phyloP scores from a whole-genome alignment of 2,113 vertebrate genomes.

The Poecilia latipinna region DNA sequence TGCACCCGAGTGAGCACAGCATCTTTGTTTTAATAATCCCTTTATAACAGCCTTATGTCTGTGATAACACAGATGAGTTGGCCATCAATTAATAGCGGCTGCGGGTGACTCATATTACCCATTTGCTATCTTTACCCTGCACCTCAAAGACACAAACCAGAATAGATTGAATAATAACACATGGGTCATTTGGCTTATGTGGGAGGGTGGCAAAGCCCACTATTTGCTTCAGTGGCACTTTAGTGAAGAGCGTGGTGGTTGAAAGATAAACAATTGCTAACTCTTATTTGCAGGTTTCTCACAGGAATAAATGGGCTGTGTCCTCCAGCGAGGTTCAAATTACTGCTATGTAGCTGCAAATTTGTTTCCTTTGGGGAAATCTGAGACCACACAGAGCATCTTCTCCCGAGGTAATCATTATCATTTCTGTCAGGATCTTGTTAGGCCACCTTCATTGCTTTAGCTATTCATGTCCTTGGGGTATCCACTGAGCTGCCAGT shows the following conservation, averaged over 20 bases:
- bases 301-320: constrained; percentile 44
- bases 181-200: constrained; percentile 38
- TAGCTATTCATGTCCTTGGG: constrained; percentile 58
- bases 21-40: constrained; percentile 31
- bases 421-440: constrained; percentile 61
- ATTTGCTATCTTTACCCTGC: constrained; percentile 19
- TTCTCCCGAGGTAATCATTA: constrained; percentile 58
- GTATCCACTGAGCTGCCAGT: constrained; percentile 38
- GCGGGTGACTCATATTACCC: constrained; percentile 46
- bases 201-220: constrained; percentile 20
- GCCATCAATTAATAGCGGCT: constrained; percentile 50
- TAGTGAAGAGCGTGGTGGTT: constrained; percentile 3
- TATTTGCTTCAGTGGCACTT: constrained; percentile 25
- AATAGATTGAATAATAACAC: constrained; percentile 26
- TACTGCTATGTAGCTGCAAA: constrained; percentile 32
- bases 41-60: constrained; percentile 40
- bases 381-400: constrained; percentile 21
- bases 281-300: constrained; percentile 35
- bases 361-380: constrained; percentile 51
- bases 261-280: constrained; percentile 54
- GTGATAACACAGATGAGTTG: constrained; percentile 34
- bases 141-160: constrained; percentile 14
- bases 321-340: constrained; percentile 40
- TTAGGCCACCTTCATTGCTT: constrained; percentile 46
- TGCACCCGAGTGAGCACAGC: constrained; percentile 25